Base-by-base conservation (phyloP, 2,113 vertebrate genomes). In the Antennarius striatus region DNA sequence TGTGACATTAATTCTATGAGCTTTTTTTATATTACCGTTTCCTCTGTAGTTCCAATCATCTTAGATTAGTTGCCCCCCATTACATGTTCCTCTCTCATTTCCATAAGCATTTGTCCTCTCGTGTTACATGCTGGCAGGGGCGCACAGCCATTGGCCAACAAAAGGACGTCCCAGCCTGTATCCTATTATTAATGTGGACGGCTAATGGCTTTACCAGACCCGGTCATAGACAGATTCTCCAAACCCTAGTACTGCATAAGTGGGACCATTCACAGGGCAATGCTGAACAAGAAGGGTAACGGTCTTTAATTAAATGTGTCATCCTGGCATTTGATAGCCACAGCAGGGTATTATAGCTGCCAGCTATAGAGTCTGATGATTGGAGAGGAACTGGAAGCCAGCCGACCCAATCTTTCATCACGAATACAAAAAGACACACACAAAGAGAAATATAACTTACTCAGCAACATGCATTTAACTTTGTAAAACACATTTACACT, bases 301-400 rank as follows among this genome's bases (percentile, higher is more conserved):
- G 78, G 72, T 78, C 73, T 87, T 85, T 88, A 90, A 91, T 90
- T 91, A 90, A 91, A 88, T 88, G 79, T 82, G 77, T 79, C 83
- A 77, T 86, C 65, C 72, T 81, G 79, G 86, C 75, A 83, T 89
- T 86, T 87, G 83, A 89, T 88, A 85, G 86, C 81, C 77, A 55
- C 58, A 73, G 71, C 52, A 55, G 73, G 71, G 74, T 52, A 62
- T 75, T 60, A 61, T 79, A 55, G 57, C 85, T 67, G 69, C 77
- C 60, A 72, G 78, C 67, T 61, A 73, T 65, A 53, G 46, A 58
- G 56, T 53, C 60, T 57, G 52, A 62, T 67, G 68, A 22, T 40
- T 29, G 28, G 52, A 42, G 32, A 62, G 42, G 45, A 6, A 47
- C 48, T 52, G 29, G 46, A 63, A 73, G 59, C 28, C 11, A 61